These are phyloP conservation scores for Ianthella basta DNA, from an alignment of 37 sponge, comb jelly and placozoan species.

Conservation along the genomic window DNA sequence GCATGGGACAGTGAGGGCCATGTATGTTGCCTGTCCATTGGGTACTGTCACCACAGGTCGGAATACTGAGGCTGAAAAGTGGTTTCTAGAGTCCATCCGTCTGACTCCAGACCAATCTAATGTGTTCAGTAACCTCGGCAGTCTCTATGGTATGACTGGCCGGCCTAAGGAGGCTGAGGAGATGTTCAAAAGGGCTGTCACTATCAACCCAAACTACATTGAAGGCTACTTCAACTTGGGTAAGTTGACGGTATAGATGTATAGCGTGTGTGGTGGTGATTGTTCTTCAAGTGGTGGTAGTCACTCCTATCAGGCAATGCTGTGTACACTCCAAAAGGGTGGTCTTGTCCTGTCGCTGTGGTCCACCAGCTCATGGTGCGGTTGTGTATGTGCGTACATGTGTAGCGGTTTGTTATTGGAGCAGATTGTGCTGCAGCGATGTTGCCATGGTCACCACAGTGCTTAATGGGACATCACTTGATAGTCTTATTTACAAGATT, in stretches of 20 bases:
- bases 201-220: slow-evolving; percentile 66
- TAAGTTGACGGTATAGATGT: neutral
- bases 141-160: slow-evolving; percentile 78
- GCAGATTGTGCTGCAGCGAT: no score
- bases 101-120: slow-evolving; percentile 67
- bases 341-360: no score
- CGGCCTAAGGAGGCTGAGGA: slow-evolving; percentile 66
- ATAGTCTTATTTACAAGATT: no score
- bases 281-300: no score
- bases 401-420: no score
- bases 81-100: slow-evolving; percentile 63
- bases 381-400: no score
- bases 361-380: no score
- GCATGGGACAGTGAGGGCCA: neutral
- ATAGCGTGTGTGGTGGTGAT: neutral
- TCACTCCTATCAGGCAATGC: no score
- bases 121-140: slow-evolving; percentile 84
- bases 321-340: no score
- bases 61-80: slow-evolving; percentile 59
- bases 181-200: slow-evolving; percentile 81
- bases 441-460: no score
- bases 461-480: no score
- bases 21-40: no score
- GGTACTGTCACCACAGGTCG: slow-evolving; percentile 33
- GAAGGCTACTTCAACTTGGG: slow-evolving; percentile 90